Conservation (phyloP, 2,113 vertebrate species). For the Patagioenas fasciata region DNA sequence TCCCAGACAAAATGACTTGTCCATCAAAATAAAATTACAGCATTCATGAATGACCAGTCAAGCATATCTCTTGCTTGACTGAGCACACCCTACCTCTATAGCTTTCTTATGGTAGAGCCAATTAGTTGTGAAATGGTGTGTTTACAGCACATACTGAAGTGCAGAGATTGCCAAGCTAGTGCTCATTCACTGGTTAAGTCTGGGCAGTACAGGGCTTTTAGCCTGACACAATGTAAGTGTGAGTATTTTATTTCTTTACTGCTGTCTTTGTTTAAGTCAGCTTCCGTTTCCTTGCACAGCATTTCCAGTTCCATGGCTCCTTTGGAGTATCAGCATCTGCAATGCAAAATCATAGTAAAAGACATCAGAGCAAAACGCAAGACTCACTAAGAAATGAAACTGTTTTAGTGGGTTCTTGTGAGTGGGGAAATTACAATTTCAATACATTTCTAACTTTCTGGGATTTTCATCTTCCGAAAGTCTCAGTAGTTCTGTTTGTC, state of each 20-base stretch:
- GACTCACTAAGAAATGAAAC: neutral
- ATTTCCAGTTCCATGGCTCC: neutral
- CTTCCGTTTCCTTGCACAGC: neutral
- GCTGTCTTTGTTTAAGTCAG: neutral
- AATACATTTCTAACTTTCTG: neutral
- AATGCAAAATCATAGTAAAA: neutral
- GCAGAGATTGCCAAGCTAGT: neutral
- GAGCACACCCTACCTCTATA: neutral
- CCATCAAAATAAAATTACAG: slow-evolving; percentile 5
- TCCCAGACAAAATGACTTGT: neutral
- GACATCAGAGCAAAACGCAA: neutral
- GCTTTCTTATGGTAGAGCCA: neutral
- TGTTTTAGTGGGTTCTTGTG: neutral
- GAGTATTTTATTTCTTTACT: neutral
- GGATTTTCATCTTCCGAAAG: neutral
- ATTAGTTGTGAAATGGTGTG: neutral
- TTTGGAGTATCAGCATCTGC: neutral
- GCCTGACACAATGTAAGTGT: neutral
- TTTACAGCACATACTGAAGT: neutral
- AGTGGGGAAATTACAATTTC: neutral
- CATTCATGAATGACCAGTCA: neutral
- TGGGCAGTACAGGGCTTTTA: neutral
- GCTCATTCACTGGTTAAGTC: neutral
- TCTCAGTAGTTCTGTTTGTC: neutral
- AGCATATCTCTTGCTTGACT: neutral